Evolutionary conservation across 2,888 invertebrate genomes (phyloP), one percentile per base, ranked within the genome.

Genomic region (Caradrina kadenii): DNA sequence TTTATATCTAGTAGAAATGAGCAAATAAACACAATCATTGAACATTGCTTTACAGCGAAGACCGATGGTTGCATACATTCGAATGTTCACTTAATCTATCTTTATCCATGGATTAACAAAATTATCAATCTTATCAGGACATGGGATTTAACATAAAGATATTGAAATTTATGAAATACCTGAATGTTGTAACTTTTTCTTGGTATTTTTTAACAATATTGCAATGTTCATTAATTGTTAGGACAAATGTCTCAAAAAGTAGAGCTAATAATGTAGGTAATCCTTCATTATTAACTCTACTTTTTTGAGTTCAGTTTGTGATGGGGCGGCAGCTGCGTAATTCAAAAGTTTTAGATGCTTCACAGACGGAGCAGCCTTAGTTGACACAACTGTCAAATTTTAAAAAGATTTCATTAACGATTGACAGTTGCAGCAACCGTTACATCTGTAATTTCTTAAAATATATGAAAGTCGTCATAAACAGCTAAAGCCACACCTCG

Each of bases 71-170:
- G 62, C 35, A 50, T 45, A n/a, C 11, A 42, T 65, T 52, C 50
- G 11, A 56, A 67, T 15, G 49, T 55, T 48, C 21, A 48, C 19
- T 56, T 61, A 53, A 66, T 63, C 26, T 72, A 50, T 52, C 11
- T 17, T 54, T 78, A 77, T 81, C 59, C 0, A 13, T 15, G 61
- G 81, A 81, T 81, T 78, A 75, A 62, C 42, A 21, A 31, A 53
- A 66, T 66, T 74, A 78, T 81, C 67, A 58, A 19, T n/a, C 22
- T 52, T 68, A 83, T 77, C 73, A 1, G n/a, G 58, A 65, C 60
- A 67, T 66, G 55, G 49, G 55, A 56, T 50, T 67, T 76, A 58
- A 53, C 19, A 59, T 13, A 13, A 54, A 45, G 15, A 54, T 55
- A 21, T 65, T 26, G 31, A 48, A 63, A 53, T 39, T 10, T 58